Conservation (phyloP, 2,113 vertebrate species). For the Abramis brama region DNA sequence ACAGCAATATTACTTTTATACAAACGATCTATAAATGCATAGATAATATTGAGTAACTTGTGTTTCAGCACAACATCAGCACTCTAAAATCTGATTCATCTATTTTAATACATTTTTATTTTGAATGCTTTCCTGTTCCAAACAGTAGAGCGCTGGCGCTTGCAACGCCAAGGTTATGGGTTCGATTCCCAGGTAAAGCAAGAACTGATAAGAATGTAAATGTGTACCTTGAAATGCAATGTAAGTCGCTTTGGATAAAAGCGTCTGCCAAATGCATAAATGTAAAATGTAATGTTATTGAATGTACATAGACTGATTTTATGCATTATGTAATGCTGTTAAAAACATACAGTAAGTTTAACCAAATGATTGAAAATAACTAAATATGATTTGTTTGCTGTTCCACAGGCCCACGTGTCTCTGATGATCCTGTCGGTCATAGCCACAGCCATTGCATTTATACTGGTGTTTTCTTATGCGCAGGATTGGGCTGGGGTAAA, state of each 20-base stretch:
- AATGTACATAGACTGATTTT: background rate
- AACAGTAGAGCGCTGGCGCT: no score
- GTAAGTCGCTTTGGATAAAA: no score
- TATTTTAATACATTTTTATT: background rate
- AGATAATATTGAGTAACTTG: background rate
- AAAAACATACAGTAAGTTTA: background rate
- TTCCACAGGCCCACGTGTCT: slow-evolving; percentile 71
- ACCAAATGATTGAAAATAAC: background rate
- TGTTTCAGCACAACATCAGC: background rate
- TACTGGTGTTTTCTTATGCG: slow-evolving; percentile 69
- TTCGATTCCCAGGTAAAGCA: no score
- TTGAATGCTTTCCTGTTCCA: background rate
- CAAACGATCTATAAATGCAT: background rate
- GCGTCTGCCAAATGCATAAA: no score
- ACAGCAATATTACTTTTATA: background rate
- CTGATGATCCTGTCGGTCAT: slow-evolving; percentile 73
- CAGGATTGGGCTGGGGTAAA: slow-evolving; percentile 74
- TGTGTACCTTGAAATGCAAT: no score
- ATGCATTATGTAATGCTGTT: background rate
- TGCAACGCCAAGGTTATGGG: no score
- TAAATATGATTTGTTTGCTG: background rate
- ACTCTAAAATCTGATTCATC: background rate
- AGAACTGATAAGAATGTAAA: no score
- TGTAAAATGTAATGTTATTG: no score
- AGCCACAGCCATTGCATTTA: slow-evolving; percentile 72